A percentile compares a stretch with the other conserved stretches of the same genome.
phyloP scores from a whole-genome alignment of 2,888 invertebrate genomes.

The Cataglyphis rosenhaueri region DNA sequence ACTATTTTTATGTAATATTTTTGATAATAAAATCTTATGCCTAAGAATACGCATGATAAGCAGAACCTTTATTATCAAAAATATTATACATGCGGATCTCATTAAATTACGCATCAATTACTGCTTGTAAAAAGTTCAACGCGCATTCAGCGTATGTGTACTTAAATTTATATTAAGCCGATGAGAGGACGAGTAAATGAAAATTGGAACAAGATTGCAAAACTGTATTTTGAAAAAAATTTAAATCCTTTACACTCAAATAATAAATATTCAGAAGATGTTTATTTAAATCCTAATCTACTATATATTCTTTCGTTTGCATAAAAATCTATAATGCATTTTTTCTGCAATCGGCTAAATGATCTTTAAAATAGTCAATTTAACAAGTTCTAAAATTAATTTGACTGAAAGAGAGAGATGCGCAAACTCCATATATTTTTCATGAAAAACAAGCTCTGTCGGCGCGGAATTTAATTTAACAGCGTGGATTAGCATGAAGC shows the following conservation, averaged over 20 bases:
- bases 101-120: constrained; percentile 33
- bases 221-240: constrained; percentile 16
- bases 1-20: too few species aligned
- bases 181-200: background rate
- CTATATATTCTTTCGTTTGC: constrained; percentile 3
- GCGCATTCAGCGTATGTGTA: constrained; percentile 11
- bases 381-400: background rate
- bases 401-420: background rate
- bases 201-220: background rate
- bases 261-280: constrained; percentile 1
- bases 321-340: background rate
- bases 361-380: background rate
- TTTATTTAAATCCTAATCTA: background rate
- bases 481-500: background rate
- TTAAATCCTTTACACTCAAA: background rate
- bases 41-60: constrained; percentile 1
- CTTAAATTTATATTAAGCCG: background rate
- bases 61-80: constrained; percentile 19
- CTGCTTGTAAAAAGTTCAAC: constrained; percentile 19
- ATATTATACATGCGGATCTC: constrained; percentile 36
- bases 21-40: background rate
- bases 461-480: background rate
- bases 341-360: background rate
- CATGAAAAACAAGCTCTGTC: background rate
- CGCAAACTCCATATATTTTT: background rate